These are phyloP conservation scores for Numenius arquata DNA, from an alignment of 2,113 vertebrate genomes.

Conservation along the genomic window DNA sequence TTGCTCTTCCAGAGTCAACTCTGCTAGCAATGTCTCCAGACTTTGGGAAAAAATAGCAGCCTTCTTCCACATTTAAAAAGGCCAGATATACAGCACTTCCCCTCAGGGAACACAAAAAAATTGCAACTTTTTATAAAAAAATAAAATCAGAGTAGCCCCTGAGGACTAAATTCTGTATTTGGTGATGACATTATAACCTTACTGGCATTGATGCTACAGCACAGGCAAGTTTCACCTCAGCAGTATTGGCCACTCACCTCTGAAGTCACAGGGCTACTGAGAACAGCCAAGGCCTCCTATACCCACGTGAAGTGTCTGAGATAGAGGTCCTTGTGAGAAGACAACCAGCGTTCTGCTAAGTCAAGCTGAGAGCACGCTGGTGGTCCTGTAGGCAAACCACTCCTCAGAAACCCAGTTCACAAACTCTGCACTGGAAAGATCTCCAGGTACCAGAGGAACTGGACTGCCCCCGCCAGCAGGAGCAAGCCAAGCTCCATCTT, in stretches of 20 bases:
- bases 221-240: neutral
- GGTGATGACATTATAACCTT: neutral
- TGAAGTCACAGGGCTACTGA: neutral
- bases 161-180: neutral
- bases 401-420: neutral
- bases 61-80: neutral
- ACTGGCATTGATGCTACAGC: neutral
- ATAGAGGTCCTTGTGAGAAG: neutral
- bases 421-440: neutral
- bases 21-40: neutral
- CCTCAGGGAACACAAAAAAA: neutral
- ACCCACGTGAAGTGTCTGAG: neutral
- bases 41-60: neutral
- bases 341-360: neutral
- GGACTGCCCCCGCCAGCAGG: neutral
- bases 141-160: neutral
- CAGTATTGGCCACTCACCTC: neutral
- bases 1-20: neutral
- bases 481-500: neutral
- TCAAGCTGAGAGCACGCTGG: neutral
- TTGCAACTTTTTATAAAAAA: neutral
- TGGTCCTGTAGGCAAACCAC: neutral
- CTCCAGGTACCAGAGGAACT: accelerated
- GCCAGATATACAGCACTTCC: neutral
- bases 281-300: neutral